phyloP scores from a whole-genome alignment of 2,888 invertebrate species.

The Apotomis turbidana region DNA sequence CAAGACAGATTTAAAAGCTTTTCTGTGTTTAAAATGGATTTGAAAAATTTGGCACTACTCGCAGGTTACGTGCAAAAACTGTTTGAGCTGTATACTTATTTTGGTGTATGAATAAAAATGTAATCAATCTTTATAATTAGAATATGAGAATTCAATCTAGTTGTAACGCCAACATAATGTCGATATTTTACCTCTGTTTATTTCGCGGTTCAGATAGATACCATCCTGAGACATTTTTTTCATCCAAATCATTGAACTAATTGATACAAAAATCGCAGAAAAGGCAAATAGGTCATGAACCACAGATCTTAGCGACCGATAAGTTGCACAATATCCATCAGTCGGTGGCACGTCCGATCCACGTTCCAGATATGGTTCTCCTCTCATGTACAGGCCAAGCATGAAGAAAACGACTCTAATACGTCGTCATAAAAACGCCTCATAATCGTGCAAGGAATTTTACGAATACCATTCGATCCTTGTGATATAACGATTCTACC shows the following conservation, averaged over 20 bases:
- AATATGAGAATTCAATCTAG: too few species aligned
- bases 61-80: too few species aligned
- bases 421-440: neutral
- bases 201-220: too few species aligned
- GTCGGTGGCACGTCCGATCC: slow-evolving; percentile 47
- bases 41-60: too few species aligned
- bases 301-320: slow-evolving; percentile 38
- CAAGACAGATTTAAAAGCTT: too few species aligned
- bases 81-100: too few species aligned
- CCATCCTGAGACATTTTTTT: too few species aligned
- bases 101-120: too few species aligned
- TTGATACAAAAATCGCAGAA: neutral
- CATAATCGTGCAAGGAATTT: neutral
- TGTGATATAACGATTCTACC: slow-evolving; percentile 14
- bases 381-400: neutral
- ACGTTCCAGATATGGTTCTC: slow-evolving; percentile 43
- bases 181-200: too few species aligned
- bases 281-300: slow-evolving; percentile 38
- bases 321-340: slow-evolving; percentile 38
- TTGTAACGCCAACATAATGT: too few species aligned
- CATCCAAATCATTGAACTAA: neutral
- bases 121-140: too few species aligned
- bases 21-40: too few species aligned
- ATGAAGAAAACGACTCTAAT: slow-evolving; percentile 9
- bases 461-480: slow-evolving; percentile 18